Percentiles rank a stretch among this genome's conserved stretches.
phyloP scores from a whole-genome alignment of 2,797 vertebrate species.

The Darevskia mixta region DNA sequence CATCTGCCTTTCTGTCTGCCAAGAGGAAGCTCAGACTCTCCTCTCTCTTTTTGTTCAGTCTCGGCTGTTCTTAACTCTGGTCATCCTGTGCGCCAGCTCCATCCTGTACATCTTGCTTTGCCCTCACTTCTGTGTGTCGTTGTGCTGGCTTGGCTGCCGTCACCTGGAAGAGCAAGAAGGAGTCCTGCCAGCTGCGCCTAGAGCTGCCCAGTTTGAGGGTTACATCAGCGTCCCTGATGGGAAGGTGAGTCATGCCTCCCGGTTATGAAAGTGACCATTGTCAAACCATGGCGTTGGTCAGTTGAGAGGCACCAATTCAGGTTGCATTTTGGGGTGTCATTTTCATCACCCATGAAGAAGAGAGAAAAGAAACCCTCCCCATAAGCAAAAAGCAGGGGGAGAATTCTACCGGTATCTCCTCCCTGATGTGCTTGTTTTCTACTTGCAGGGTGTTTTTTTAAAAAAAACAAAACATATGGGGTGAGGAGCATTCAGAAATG shows the following conservation, averaged over 20 bases:
- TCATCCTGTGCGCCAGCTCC: slow-evolving; percentile 17
- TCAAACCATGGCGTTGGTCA: accelerated
- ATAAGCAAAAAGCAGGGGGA: not conserved
- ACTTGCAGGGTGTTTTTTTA: not conserved
- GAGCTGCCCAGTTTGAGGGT: slow-evolving; percentile 65
- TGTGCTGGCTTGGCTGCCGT: slow-evolving; percentile 54
- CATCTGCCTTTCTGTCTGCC: accelerated
- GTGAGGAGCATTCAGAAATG: not conserved
- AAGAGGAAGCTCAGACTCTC: accelerated
- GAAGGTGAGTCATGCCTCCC: slow-evolving; percentile 69
- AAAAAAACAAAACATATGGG: not conserved
- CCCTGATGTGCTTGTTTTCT: not conserved
- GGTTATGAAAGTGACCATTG: not conserved
- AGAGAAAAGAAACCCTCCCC: not conserved
- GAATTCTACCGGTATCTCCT: no score
- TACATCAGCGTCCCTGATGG: slow-evolving; percentile 81
- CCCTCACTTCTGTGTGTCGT: slow-evolving; percentile 1
- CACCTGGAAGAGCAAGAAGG: not conserved
- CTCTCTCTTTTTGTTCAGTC: slow-evolving; percentile 53
- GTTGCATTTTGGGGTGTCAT: not conserved
- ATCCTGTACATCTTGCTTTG: slow-evolving; percentile 58
- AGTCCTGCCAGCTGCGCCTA: not conserved
- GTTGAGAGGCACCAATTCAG: not conserved
- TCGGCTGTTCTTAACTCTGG: slow-evolving; percentile 59
- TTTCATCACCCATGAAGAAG: not conserved